Evolutionary conservation across 2,888 invertebrate genomes (phyloP), one percentile per base, ranked within the genome.

Genomic region (Drosophila lacicola): DNA sequence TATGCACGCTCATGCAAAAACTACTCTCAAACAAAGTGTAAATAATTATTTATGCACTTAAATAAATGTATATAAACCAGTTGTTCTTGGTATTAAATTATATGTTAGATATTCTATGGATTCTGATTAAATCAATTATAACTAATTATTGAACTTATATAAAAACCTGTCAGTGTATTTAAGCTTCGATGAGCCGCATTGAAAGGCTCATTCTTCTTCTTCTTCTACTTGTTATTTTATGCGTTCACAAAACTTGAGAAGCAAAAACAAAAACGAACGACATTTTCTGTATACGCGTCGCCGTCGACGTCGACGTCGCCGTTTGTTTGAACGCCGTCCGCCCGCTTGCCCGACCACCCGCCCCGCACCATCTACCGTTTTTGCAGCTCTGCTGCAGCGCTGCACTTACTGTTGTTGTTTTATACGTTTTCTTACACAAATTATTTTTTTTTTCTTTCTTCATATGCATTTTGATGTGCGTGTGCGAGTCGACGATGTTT

Each of bases 391-490:
- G 58, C 56, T 17, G 25, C 44, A 41, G 68, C 42, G 74, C 78
- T 70, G 76, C 77, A 63, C 50, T 74, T 67, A 57, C 46, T 72
- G 62, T 76, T 74, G 60, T 62, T 56, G 58, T 54, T 66, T 77
- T 75, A 68, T 77, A 56, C 77, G 68, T 72, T 77, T 77, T 77
- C 76, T 69, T 76, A 65, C 65, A 70, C 63, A 66, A 29, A 29
- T 29, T 61, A 55, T 49, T 29, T 69, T 75, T 75, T 64, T 65
- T 58, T 74, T 70, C 77, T 78, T 62, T 76, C 61, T 85, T 75
- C 83, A 82, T 82, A 88, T 88, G 88, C 80, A 82, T 72, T 88
- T 82, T 80, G 54, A 78, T 78, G 73, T 88, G 80, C 86, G 83
- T 83, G 88, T 82, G 74, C 73, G 67, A 71, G 67, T 64, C 68